Conservation (phyloP, 2,888 invertebrate genomes). For the Microplitis deprimator region DNA sequence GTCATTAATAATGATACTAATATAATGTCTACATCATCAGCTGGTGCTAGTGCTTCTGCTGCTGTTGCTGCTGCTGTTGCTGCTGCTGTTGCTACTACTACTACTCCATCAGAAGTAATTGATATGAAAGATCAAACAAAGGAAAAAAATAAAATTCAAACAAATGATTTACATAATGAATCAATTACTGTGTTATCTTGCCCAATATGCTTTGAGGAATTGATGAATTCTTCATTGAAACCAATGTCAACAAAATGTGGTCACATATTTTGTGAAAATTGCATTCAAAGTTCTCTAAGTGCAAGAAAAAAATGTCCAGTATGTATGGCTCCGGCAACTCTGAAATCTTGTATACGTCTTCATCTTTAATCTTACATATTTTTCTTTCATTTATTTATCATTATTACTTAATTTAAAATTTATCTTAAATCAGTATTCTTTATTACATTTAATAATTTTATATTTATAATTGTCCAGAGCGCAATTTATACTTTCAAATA, state of each 20-base stretch:
- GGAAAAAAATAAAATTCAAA: no score
- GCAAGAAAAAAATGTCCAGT: slow-evolving; percentile 57
- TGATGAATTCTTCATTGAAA: slow-evolving; percentile 50
- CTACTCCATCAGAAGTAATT: not conserved
- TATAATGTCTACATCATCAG: not conserved
- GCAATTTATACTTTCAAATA: not conserved
- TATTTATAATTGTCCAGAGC: not conserved
- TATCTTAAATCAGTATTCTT: not conserved
- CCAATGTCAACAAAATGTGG: slow-evolving; percentile 62
- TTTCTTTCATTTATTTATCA: not conserved
- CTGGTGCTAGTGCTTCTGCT: not conserved
- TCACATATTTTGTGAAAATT: slow-evolving; percentile 59
- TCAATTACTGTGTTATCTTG: slow-evolving; percentile 49
- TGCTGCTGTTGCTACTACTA: not conserved
- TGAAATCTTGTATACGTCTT: slow-evolving; percentile 56
- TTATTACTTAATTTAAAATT: not conserved
- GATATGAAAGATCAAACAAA: not conserved
- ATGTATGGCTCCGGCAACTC: slow-evolving; percentile 52
- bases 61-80: not conserved
- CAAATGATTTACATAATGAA: not conserved
- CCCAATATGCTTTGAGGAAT: slow-evolving; percentile 59
- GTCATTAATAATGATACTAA: not conserved
- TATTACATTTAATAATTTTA: not conserved
- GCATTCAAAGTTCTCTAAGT: slow-evolving; percentile 50
- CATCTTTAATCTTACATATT: slow-evolving; percentile 52